These are phyloP conservation scores for Cossypha heuglini DNA, from an alignment of 2,797 vertebrate species.

Conservation along the genomic window DNA sequence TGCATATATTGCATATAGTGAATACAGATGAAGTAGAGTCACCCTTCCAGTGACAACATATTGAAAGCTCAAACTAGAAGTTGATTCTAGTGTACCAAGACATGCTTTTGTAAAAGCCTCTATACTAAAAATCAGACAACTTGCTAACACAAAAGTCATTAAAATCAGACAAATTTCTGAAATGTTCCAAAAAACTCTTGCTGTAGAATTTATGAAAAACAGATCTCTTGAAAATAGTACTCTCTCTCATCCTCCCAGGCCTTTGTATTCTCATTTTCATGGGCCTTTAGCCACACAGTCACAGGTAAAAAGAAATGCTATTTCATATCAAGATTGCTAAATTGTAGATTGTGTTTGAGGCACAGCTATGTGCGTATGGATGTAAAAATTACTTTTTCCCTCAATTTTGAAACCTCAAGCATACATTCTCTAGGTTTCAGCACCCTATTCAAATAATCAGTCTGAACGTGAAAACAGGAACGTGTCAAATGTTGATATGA, in stretches of 20 bases:
- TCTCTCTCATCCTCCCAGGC: not conserved
- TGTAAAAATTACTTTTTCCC: not conserved
- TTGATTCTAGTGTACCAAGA: not conserved
- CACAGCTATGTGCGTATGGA: not conserved
- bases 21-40: not conserved
- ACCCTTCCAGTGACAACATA: not conserved
- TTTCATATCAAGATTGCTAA: not conserved
- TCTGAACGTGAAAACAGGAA: not conserved
- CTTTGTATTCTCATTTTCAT: not conserved
- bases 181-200: not conserved
- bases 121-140: not conserved
- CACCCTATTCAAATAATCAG: constrained; percentile 18
- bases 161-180: not conserved
- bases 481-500: not conserved
- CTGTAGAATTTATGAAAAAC: not conserved
- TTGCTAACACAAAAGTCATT: not conserved
- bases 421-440: constrained; percentile 12
- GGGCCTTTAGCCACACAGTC: not conserved
- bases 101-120: not conserved
- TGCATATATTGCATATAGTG: not conserved
- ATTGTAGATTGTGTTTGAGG: not conserved
- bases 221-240: not conserved
- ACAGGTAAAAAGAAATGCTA: not conserved
- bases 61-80: not conserved
- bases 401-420: not conserved